Percentiles rank a stretch among this genome's conserved stretches.
phyloP scores from a whole-genome alignment of 2,113 vertebrate genomes.

The Albula goreensis region DNA sequence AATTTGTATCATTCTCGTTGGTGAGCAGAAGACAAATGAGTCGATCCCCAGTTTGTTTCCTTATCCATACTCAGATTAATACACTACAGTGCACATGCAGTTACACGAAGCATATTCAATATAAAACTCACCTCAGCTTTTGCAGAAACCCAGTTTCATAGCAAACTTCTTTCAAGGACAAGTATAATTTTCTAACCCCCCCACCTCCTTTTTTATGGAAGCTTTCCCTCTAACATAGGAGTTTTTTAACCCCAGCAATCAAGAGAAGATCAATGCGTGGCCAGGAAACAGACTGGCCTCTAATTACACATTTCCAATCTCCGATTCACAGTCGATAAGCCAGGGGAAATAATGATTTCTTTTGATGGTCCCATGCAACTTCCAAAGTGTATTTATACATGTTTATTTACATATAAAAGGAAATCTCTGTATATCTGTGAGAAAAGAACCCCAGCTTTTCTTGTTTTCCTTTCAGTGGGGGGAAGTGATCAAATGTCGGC shows the following conservation, averaged over 20 bases:
- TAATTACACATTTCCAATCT: conserved; percentile 65
- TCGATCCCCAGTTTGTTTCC: conserved; percentile 20
- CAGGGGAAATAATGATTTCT: conserved; percentile 53
- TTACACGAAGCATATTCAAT: conserved; percentile 45
- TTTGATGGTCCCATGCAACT: conserved; percentile 51
- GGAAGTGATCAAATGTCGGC: conserved; percentile 61
- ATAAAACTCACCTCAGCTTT: conserved; percentile 31
- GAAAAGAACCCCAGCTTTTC: conserved; percentile 44
- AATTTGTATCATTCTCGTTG: conserved; percentile 18
- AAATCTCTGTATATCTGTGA: conserved; percentile 31
- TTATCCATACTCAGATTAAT: conserved; percentile 24
- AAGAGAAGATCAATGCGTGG: conserved; percentile 53
- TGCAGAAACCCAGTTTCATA: conserved; percentile 13
- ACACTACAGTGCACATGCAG: conserved; percentile 5
- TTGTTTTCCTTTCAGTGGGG: conserved; percentile 43
- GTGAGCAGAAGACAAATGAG: conserved; percentile 32
- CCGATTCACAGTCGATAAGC: conserved; percentile 45
- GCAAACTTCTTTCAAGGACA: conserved; percentile 58
- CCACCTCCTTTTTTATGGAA: not conserved
- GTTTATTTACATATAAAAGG: conserved; percentile 66
- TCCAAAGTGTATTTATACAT: conserved; percentile 26
- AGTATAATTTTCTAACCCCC: not conserved
- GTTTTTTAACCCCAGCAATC: conserved; percentile 44
- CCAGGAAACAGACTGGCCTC: conserved; percentile 44
- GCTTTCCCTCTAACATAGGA: conserved; percentile 1